Evolutionary conservation across 92 coral and sea anemone species (phyloP).

Genomic region (Paragorgia papillata): DNA sequence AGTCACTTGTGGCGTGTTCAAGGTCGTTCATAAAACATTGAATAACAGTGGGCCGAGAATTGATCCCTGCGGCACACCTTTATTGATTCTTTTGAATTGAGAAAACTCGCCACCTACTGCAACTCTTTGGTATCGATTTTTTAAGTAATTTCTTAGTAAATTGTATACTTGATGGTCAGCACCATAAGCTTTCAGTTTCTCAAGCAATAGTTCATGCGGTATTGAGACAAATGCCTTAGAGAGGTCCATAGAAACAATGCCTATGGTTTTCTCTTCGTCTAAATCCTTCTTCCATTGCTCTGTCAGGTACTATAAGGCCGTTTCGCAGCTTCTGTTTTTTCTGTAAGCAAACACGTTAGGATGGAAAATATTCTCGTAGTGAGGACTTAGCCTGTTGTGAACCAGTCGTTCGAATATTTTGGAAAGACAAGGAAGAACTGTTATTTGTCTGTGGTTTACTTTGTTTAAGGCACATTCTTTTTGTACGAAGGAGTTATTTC

Average conservation of each 20-base stretch:
- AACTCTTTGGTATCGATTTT: slow-evolving; percentile 42
- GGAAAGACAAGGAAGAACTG: slow-evolving; percentile 16
- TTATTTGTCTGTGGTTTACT: slow-evolving; percentile 48
- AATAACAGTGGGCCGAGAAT: slow-evolving; percentile 52
- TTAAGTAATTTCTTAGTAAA: slow-evolving; percentile 25
- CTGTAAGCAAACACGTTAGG: slow-evolving; percentile 16
- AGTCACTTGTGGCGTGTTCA: slow-evolving; percentile 2
- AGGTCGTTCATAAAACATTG: slow-evolving; percentile 52
- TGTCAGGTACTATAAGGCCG: slow-evolving; percentile 19
- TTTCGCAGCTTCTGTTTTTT: slow-evolving; percentile 8
- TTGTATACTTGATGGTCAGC: slow-evolving; percentile 22
- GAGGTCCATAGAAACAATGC: too few relatives aligned
- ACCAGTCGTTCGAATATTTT: slow-evolving; percentile 11
- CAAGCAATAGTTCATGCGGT: neutral
- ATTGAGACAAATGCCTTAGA: slow-evolving; percentile 31
- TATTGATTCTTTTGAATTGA: slow-evolving; percentile 21
- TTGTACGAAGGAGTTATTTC: slow-evolving; percentile 56
- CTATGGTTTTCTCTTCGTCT: slow-evolving; percentile 10
- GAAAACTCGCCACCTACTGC: slow-evolving; percentile 38
- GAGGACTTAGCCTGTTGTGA: slow-evolving; percentile 1
- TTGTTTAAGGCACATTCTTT: slow-evolving; percentile 46
- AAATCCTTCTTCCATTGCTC: slow-evolving; percentile 18
- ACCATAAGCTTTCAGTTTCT: slow-evolving; percentile 32
- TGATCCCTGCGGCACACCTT: slow-evolving; percentile 58
- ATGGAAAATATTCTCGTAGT: too few relatives aligned